phyloP scores from a whole-genome alignment of 2,888 invertebrate genomes.

The Copidosoma aretas region DNA sequence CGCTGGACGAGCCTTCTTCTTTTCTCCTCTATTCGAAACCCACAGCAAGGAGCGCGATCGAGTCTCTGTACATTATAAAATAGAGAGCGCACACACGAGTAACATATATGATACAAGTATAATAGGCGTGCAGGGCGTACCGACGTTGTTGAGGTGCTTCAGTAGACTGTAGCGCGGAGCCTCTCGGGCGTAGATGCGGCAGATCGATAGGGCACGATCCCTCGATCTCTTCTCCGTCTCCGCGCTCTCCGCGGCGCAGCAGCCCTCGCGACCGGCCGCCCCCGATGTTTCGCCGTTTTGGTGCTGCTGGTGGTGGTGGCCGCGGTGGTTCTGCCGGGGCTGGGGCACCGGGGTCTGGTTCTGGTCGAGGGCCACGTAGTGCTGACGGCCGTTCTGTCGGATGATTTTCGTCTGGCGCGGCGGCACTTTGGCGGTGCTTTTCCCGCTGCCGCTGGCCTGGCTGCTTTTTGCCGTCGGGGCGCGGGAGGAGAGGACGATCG shows the following conservation, averaged over 20 bases:
- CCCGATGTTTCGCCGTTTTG: conserved; percentile 65
- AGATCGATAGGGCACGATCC: conserved; percentile 73
- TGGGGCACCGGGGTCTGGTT: conserved; percentile 13
- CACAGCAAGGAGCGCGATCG: no score
- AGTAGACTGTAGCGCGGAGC: conserved; percentile 78
- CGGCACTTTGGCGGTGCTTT: neutral
- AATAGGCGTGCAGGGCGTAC: no score
- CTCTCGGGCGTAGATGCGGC: conserved; percentile 69
- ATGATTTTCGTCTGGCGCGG: neutral
- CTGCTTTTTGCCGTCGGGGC: neutral
- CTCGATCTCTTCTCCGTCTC: conserved; percentile 71
- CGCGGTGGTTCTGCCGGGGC: conserved; percentile 50
- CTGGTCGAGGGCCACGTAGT: conserved; percentile 36
- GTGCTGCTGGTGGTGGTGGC: conserved; percentile 53
- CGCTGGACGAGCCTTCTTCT: no score
- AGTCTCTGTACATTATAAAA: no score
- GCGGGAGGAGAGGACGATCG: no score
- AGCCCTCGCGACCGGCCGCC: conserved; percentile 56
- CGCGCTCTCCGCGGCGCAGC: conserved; percentile 69
- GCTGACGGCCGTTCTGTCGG: conserved; percentile 26
- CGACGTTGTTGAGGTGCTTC: conserved; percentile 81
- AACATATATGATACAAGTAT: no score
- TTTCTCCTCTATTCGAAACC: no score
- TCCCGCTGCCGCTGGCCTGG: neutral
- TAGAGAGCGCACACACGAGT: no score